These are phyloP conservation scores for Tringa solitaria DNA, from an alignment of 2,113 vertebrate species.

Conservation along the genomic window DNA sequence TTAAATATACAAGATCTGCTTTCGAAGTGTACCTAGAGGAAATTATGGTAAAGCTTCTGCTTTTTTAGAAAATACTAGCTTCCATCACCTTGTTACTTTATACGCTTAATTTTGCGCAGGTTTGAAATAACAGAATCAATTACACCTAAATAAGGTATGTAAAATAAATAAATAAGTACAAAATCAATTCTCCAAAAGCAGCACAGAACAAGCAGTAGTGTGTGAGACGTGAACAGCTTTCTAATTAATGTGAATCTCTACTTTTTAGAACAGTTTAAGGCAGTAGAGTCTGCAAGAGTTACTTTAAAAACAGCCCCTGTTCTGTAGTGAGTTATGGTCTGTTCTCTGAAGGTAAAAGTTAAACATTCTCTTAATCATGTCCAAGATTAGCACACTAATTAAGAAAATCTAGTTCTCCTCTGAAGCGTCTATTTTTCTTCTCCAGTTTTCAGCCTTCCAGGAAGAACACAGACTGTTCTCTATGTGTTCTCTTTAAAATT, in stretches of 20 bases:
- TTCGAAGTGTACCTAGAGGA: not conserved
- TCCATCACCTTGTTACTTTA: not conserved
- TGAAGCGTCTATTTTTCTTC: not conserved
- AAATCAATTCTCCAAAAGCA: not conserved
- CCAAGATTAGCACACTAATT: not conserved
- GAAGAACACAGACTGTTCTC: not conserved
- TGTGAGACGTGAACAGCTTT: not conserved
- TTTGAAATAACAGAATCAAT: not conserved
- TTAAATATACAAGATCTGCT: not conserved
- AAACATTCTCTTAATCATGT: not conserved
- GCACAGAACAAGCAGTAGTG: not conserved
- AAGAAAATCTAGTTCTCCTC: not conserved
- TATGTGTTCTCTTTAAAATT: conserved; percentile 22
- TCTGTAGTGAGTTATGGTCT: not conserved
- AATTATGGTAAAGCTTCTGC: not conserved
- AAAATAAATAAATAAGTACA: not conserved
- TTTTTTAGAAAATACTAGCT: not conserved
- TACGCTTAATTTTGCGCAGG: not conserved
- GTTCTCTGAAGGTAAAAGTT: not conserved
- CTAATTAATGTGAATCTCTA: not conserved
- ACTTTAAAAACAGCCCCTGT: not conserved
- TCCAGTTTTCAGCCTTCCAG: not conserved
- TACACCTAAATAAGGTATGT: not conserved
- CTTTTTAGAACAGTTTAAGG: not conserved
- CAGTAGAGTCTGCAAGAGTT: not conserved